phyloP scores from a whole-genome alignment of 1,140 invertebrate species.

The Thaumetopoea pityocampa region DNA sequence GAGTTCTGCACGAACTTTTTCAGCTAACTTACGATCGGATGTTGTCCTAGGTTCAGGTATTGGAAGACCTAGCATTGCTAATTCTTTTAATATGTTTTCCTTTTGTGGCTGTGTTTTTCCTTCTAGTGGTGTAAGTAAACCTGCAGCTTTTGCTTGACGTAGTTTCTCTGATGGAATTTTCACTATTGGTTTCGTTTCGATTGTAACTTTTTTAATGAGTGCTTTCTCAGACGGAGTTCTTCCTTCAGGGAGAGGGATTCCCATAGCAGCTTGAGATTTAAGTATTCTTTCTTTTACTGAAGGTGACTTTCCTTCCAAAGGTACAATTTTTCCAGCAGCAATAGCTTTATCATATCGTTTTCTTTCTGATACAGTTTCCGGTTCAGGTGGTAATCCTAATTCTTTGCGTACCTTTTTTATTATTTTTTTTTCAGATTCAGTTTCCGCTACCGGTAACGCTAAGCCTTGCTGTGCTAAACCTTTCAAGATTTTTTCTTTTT shows the following conservation, averaged over 20 bases:
- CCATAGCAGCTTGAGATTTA: constrained; percentile 10
- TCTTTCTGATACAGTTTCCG: constrained; percentile 19
- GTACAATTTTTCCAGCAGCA: constrained; percentile 23
- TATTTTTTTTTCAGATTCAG: constrained; percentile 18
- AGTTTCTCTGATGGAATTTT: too few species aligned
- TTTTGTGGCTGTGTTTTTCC: constrained; percentile 28
- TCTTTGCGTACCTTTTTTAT: constrained; percentile 22
- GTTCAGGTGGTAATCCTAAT: constrained; percentile 25
- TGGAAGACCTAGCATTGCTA: constrained; percentile 21
- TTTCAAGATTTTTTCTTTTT: constrained; percentile 37
- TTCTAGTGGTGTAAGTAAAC: constrained; percentile 25
- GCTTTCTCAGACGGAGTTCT: constrained; percentile 28
- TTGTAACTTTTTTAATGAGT: constrained; percentile 23
- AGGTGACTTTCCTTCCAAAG: constrained; percentile 29
- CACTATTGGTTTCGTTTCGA: too few species aligned
- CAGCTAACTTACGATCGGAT: constrained; percentile 24
- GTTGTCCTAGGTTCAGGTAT: constrained; percentile 24
- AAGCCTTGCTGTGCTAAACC: constrained; percentile 27
- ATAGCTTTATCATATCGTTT: constrained; percentile 23
- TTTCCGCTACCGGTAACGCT: constrained; percentile 29
- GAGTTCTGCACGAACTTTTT: constrained; percentile 20
- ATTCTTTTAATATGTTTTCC: constrained; percentile 25
- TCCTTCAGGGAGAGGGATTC: constrained; percentile 22
- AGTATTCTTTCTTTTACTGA: constrained; percentile 27
- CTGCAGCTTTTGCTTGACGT: constrained; percentile 19